Conservation (phyloP, 2,888 invertebrate species). For the Agelastica alni region DNA sequence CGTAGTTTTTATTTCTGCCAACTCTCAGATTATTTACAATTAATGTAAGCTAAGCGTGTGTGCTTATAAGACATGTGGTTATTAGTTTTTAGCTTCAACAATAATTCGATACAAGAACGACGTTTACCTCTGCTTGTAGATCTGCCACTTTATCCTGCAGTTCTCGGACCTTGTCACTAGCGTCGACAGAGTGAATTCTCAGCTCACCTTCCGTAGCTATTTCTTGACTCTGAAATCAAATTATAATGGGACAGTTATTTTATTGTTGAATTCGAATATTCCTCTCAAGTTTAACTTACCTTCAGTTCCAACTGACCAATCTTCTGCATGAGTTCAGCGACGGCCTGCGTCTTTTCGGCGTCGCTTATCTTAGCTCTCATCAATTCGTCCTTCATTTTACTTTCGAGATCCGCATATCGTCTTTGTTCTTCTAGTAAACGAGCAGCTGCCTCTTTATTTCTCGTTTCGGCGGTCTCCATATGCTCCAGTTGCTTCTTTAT, state of each 20-base stretch:
- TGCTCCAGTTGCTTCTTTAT: slow-evolving; percentile 81
- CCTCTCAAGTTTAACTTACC: no score
- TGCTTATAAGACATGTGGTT: slow-evolving; percentile 27
- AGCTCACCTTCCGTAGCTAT: slow-evolving; percentile 92
- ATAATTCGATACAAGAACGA: no score
- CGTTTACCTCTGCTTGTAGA: slow-evolving; percentile 87
- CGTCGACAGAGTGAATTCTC: slow-evolving; percentile 77
- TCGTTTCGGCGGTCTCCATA: slow-evolving; percentile 72
- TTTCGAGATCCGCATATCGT: slow-evolving; percentile 69
- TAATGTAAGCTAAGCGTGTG: slow-evolving; percentile 31
- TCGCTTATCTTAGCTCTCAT: slow-evolving; percentile 94
- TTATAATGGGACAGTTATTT: no score
- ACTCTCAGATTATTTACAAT: slow-evolving; percentile 20
- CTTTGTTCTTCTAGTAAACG: slow-evolving; percentile 84
- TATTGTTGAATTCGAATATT: no score
- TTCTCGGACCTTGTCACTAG: slow-evolving; percentile 84
- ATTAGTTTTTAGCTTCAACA: slow-evolving; percentile 12
- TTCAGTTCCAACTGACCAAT: slow-evolving; percentile 92
- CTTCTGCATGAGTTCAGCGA: slow-evolving; percentile 92
- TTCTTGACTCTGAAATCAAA: slow-evolving; percentile 90
- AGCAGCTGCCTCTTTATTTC: slow-evolving; percentile 75
- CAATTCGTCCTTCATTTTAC: slow-evolving; percentile 81
- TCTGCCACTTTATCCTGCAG: slow-evolving; percentile 92
- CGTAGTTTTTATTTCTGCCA: not conserved
- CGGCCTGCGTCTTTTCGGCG: slow-evolving; percentile 91